Base-by-base conservation (phyloP, 2,888 invertebrate genomes). In the Villa cingulata region DNA sequence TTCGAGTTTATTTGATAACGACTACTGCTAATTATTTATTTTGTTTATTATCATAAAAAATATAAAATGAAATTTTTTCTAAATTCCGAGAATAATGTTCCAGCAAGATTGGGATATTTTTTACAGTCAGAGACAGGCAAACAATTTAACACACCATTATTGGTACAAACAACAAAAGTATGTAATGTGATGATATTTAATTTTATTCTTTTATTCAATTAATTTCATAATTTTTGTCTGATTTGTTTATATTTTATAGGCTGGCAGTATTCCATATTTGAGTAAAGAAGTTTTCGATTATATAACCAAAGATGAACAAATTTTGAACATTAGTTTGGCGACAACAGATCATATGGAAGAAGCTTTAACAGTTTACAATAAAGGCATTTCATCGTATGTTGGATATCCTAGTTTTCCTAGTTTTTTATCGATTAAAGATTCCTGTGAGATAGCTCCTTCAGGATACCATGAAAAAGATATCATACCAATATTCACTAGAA, bases 231-330 rank as follows among this genome's bases (percentile, higher is more conserved):
- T 18, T 19, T 15, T 17, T n/a, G n/a, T n/a, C n/a, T n/a, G n/a
- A n/a, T 43, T 48, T 32, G 14, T 27, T 50, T 40, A 47, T 48
- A 45, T 38, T 46, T 43, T 73, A 47, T 65, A 86, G 83, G 80
- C 82, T 56, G 92, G 88, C 41, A 83, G 84, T 65, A 77, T 90
- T 42, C 87, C 89, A 0, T 83, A 89, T 66, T 67, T 94, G 19
- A 86, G 84, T 0, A 76, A 79, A 53, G 88, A 87, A 68, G 82
- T 85, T 0, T 74, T 86, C 45, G 71, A 78, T 54, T 73, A 77
- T 63, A 70, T 86, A 7, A 78, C 77, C 40, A 59, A 68, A 18
- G 74, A 62, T 19, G 48, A 76, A 2, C 77, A 79, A 50, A 65
- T 85, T 1, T 64, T 89, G 18, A 81, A 85, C 64, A 73, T 88